A percentile compares a stretch with the other conserved stretches of the same genome.
phyloP scores from a whole-genome alignment of 2,888 invertebrate species.

The Calliopum simillimum region DNA sequence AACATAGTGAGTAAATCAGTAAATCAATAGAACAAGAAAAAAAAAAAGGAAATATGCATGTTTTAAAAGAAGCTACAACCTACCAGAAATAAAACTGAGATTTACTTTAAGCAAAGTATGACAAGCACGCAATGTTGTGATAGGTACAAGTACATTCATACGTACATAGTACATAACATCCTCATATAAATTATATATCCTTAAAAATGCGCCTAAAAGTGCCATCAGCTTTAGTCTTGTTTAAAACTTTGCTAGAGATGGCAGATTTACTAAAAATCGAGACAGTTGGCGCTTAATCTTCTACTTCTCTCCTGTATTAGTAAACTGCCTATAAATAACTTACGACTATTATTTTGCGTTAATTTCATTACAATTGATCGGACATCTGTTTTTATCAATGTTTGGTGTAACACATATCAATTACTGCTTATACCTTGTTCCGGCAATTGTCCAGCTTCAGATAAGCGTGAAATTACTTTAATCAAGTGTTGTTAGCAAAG shows the following conservation, averaged over 20 bases:
- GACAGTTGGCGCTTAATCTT: neutral
- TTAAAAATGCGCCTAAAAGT: too few relatives aligned
- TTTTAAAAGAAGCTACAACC: too few relatives aligned
- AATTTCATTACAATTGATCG: slow-evolving; percentile 48
- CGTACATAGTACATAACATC: too few relatives aligned
- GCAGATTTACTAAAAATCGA: neutral
- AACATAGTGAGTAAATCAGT: too few relatives aligned
- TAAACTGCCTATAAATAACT: slow-evolving; percentile 1
- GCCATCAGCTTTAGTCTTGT: neutral
- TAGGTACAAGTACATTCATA: too few relatives aligned
- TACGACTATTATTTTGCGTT: slow-evolving; percentile 33
- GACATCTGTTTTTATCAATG: slow-evolving; percentile 47
- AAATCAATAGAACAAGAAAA: too few relatives aligned
- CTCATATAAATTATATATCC: too few relatives aligned
- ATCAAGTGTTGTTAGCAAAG: slow-evolving; percentile 46
- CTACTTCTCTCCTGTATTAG: neutral
- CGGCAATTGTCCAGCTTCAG: slow-evolving; percentile 45
- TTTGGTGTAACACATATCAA: slow-evolving; percentile 11
- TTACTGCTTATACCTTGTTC: slow-evolving; percentile 13
- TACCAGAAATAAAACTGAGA: too few relatives aligned
- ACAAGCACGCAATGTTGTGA: too few relatives aligned
- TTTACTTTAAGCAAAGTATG: too few relatives aligned
- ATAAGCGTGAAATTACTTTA: slow-evolving; percentile 64
- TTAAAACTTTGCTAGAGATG: neutral
- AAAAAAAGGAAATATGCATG: too few relatives aligned